phyloP scores from a whole-genome alignment of 1,140 invertebrate genomes.

The Physella acuta region DNA sequence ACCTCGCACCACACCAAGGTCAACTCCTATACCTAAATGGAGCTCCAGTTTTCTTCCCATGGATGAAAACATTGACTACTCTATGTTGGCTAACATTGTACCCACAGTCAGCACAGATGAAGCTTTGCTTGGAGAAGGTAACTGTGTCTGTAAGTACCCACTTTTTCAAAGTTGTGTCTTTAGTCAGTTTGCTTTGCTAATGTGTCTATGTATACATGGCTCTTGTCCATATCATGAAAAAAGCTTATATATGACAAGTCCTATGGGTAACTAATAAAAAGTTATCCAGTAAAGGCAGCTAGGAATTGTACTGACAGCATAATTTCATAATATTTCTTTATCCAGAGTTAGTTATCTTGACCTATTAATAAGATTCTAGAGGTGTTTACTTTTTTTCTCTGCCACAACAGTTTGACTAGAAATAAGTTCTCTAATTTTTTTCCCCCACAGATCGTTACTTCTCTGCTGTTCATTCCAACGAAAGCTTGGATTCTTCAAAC shows the following conservation, averaged over 20 bases:
- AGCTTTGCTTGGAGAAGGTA: slow-evolving; percentile 48
- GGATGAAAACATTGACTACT: slow-evolving; percentile 85
- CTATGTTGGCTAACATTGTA: slow-evolving; percentile 79
- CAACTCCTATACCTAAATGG: slow-evolving; percentile 76
- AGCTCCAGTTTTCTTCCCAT: slow-evolving; percentile 82
- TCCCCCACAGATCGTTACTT: slow-evolving; percentile 50
- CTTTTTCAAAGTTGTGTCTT: slow-evolving; percentile 2
- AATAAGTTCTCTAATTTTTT: too few relatives aligned
- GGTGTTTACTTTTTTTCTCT: too few relatives aligned
- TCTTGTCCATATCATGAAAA: neutral
- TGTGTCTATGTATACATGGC: neutral
- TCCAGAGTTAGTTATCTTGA: neutral
- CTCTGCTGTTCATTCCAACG: slow-evolving; percentile 44
- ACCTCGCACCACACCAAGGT: slow-evolving; percentile 69
- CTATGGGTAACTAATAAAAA: neutral
- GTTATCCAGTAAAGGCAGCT: neutral
- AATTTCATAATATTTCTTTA: neutral
- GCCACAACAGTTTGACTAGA: too few relatives aligned
- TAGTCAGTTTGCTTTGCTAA: neutral
- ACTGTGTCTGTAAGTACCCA: neutral
- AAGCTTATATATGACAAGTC: neutral
- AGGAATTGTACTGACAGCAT: neutral
- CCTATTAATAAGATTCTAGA: neutral
- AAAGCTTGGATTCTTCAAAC: slow-evolving; percentile 42
- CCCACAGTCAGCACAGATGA: slow-evolving; percentile 52